phyloP scores from a whole-genome alignment of 1,140 invertebrate genomes.

The Bombus balteatus region DNA sequence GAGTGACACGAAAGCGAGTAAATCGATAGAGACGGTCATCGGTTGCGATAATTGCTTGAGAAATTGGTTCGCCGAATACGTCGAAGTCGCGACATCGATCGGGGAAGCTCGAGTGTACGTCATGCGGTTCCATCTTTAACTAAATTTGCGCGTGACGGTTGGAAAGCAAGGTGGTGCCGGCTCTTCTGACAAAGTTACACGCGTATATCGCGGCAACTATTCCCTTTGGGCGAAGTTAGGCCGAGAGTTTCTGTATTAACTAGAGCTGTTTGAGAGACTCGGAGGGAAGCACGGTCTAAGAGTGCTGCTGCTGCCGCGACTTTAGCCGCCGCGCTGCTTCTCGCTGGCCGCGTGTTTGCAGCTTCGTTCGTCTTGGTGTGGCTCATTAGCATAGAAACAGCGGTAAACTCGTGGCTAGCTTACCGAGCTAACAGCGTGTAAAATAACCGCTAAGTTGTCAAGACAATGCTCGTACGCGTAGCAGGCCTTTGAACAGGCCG shows the following conservation, averaged over 20 bases:
- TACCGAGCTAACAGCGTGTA: slow-evolving; percentile 83
- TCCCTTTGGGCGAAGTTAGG: slow-evolving; percentile 55
- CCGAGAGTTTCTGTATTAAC: slow-evolving; percentile 50
- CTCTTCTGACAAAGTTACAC: slow-evolving; percentile 26
- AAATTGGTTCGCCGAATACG: background rate
- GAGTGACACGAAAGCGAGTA: too few species aligned
- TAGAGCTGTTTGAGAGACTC: slow-evolving; percentile 39
- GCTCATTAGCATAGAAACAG: slow-evolving; percentile 82
- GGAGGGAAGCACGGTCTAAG: background rate
- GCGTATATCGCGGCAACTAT: slow-evolving; percentile 40
- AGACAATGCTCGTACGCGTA: slow-evolving; percentile 76
- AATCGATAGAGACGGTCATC: background rate
- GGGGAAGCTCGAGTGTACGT: background rate
- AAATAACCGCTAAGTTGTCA: slow-evolving; percentile 83
- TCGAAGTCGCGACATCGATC: background rate
- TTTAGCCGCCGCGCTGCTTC: slow-evolving; percentile 14
- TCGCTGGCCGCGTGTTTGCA: slow-evolving; percentile 37
- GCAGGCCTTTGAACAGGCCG: slow-evolving; percentile 50
- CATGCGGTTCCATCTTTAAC: background rate
- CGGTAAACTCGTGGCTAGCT: slow-evolving; percentile 79
- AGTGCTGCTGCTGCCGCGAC: background rate
- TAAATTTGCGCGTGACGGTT: background rate
- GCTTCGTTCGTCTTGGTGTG: slow-evolving; percentile 39
- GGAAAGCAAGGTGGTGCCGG: background rate
- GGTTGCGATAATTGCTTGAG: background rate